A percentile compares a stretch with the other conserved stretches of the same genome.
Conservation (phyloP, 30 jellyfish, hydroid and myxozoan genomes). For the Aurelia coerulea region DNA sequence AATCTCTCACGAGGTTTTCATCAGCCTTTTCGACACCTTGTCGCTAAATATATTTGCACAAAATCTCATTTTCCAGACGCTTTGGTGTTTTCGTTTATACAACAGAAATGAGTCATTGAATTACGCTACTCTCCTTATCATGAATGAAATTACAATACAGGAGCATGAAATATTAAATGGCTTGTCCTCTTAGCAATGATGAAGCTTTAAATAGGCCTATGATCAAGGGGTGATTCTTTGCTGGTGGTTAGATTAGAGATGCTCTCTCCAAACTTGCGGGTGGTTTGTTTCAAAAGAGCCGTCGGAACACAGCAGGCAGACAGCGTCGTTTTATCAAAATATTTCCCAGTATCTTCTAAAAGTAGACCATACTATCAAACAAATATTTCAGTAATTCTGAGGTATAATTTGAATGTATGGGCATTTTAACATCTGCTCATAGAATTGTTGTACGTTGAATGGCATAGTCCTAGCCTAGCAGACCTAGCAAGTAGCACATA, state of each 20-base stretch:
- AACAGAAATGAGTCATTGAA: slow-evolving; percentile 1
- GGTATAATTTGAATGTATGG: too few relatives aligned
- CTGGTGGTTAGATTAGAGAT: slow-evolving; percentile 49
- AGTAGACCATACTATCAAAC: too few relatives aligned
- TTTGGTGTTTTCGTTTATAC: not conserved
- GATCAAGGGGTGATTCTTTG: slow-evolving; percentile 44
- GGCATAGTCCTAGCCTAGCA: too few relatives aligned
- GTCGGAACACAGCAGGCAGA: too few relatives aligned
- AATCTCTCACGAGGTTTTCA: slow-evolving; percentile 1
- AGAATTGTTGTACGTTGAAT: too few relatives aligned
- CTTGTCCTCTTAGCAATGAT: too few relatives aligned
- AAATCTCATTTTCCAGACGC: not conserved
- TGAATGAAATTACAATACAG: not conserved
- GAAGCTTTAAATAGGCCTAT: slow-evolving; percentile 2
- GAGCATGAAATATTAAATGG: not conserved
- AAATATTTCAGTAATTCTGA: too few relatives aligned
- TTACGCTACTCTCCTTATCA: not conserved
- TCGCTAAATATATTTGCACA: not conserved
- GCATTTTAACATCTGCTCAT: too few relatives aligned
- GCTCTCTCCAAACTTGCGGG: slow-evolving; percentile 4
- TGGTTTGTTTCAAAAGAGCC: not conserved
- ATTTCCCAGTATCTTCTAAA: too few relatives aligned
- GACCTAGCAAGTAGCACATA: too few relatives aligned
- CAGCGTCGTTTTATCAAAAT: too few relatives aligned
- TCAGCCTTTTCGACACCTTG: not conserved